Evolutionary conservation across 1,140 invertebrate species (phyloP).

Genomic region (Drosophila parvula): DNA sequence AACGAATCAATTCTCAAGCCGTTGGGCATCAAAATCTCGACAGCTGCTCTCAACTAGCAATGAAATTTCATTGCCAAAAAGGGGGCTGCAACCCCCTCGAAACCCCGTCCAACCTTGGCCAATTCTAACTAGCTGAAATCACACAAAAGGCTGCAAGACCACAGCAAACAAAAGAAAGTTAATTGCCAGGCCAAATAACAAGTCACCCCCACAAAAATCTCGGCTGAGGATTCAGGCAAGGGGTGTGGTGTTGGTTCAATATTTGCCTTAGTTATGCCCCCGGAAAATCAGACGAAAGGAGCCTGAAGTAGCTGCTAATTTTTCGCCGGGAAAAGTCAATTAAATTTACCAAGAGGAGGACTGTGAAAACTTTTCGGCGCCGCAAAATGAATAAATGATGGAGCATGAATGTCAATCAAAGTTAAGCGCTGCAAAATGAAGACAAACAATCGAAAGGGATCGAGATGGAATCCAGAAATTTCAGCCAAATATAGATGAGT

Average conservation of each 20-base stretch:
- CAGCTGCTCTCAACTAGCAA: conserved; percentile 63
- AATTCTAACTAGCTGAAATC: conserved; percentile 38
- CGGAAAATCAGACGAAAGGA: conserved; percentile 19
- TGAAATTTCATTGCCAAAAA: conserved; percentile 58
- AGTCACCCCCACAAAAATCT: conserved; percentile 42
- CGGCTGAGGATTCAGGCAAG: background rate
- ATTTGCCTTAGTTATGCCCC: conserved; percentile 51
- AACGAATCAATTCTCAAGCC: conserved; percentile 19
- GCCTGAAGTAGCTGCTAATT: conserved; percentile 42
- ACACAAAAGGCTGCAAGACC: conserved; percentile 45
- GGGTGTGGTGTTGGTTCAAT: conserved; percentile 46
- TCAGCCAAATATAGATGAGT: conserved; percentile 64
- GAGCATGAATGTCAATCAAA: conserved; percentile 80
- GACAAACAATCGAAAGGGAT: conserved; percentile 59
- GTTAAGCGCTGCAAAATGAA: conserved; percentile 68
- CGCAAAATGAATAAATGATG: conserved; percentile 79
- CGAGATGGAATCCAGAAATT: conserved; percentile 54
- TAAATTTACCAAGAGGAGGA: conserved; percentile 35
- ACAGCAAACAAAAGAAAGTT: conserved; percentile 75
- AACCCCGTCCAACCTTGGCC: background rate
- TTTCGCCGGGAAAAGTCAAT: conserved; percentile 55
- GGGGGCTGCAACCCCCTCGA: background rate
- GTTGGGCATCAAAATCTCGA: conserved; percentile 44
- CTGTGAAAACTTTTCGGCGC: conserved; percentile 54
- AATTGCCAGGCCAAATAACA: conserved; percentile 63